Percentiles rank a stretch among this genome's conserved stretches.
phyloP scores from a whole-genome alignment of 2,113 vertebrate species.

The Eupsittula cactorum region DNA sequence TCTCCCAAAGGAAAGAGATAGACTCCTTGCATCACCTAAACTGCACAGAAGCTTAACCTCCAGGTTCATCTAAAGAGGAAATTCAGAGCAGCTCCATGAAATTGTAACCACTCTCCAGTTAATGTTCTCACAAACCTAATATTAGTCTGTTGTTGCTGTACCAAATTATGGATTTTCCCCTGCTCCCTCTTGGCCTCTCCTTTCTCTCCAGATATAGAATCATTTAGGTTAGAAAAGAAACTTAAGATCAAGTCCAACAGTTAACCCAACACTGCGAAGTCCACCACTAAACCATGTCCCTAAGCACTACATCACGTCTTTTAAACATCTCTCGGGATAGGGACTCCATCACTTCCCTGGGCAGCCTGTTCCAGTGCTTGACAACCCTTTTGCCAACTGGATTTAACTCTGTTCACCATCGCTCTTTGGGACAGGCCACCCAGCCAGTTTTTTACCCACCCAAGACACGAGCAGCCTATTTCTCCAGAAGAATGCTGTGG shows the following conservation, averaged over 20 bases:
- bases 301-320: not conserved
- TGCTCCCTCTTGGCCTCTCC: not conserved
- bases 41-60: not conserved
- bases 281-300: not conserved
- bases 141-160: not conserved
- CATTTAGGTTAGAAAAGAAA: not conserved
- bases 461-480: not conserved
- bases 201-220: not conserved
- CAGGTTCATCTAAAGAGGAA: not conserved
- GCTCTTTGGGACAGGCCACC: too few species aligned
- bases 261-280: not conserved
- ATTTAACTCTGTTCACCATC: not conserved
- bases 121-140: not conserved
- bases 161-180: not conserved
- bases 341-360: not conserved
- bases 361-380: not conserved
- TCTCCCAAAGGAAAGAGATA: not conserved
- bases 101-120: not conserved
- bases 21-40: not conserved
- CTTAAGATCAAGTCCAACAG: not conserved
- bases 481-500: not conserved
- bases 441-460: not conserved
- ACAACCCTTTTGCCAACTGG: not conserved
- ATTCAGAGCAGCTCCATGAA: not conserved
- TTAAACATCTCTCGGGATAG: not conserved